Percentiles rank a stretch among this genome's conserved stretches.
phyloP scores from a whole-genome alignment of 1,140 invertebrate species.

The Scylla paramamosain region DNA sequence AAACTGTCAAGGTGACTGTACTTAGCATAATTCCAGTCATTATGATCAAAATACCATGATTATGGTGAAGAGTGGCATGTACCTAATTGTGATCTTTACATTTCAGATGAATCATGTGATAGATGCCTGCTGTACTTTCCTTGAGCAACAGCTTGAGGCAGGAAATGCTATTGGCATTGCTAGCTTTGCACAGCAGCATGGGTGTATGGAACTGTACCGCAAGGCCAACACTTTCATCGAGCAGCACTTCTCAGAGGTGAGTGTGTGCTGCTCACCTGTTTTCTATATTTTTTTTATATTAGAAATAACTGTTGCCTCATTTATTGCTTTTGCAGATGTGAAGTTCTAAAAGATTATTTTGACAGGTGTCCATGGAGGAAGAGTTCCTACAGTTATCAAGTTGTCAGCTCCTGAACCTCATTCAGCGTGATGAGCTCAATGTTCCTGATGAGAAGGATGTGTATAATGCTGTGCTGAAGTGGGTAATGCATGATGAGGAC shows the following conservation, averaged over 20 bases:
- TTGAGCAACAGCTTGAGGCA: conserved; percentile 94
- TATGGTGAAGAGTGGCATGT: neutral
- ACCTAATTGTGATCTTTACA: conserved; percentile 71
- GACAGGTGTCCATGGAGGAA: conserved; percentile 91
- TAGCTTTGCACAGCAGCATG: conserved; percentile 94
- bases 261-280: neutral
- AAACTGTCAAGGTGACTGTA: too few relatives aligned
- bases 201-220: conserved; percentile 89
- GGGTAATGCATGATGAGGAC: conserved; percentile 91
- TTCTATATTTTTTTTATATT: too few relatives aligned
- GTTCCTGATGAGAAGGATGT: conserved; percentile 94
- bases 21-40: too few relatives aligned
- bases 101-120: conserved; percentile 91
- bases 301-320: neutral
- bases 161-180: conserved; percentile 96
- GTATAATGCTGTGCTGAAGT: conserved; percentile 94
- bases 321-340: neutral
- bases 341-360: conserved; percentile 60
- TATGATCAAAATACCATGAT: neutral
- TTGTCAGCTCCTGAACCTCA: conserved; percentile 89
- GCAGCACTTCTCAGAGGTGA: conserved; percentile 91
- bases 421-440: conserved; percentile 93
- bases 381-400: conserved; percentile 92
- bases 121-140: conserved; percentile 93
- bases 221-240: conserved; percentile 95